Percentiles rank a stretch among this genome's conserved stretches.
Conservation (phyloP, 2,113 vertebrate species). For the Catharus fuscescens region DNA sequence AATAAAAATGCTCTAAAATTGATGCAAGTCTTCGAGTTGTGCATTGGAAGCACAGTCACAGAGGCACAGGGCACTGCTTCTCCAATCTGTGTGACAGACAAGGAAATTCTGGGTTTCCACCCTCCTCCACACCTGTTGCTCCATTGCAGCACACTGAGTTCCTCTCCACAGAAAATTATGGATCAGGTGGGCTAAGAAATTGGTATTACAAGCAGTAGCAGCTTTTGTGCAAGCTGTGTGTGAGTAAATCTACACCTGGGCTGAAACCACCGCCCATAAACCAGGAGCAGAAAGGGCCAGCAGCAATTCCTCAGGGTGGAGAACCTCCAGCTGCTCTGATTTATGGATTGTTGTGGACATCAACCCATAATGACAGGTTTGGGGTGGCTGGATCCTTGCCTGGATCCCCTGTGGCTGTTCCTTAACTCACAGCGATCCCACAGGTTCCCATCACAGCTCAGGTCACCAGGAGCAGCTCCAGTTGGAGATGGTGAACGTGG, state of each 20-base stretch:
- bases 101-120: background rate
- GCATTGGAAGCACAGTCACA: background rate
- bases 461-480: background rate
- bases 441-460: background rate
- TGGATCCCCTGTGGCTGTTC: background rate
- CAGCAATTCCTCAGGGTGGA: background rate
- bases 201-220: background rate
- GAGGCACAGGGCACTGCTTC: background rate
- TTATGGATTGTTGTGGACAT: background rate
- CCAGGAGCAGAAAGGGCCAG: background rate
- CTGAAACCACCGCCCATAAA: background rate
- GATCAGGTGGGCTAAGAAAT: background rate
- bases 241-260: background rate
- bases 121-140: background rate
- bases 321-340: background rate
- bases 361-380: accelerated
- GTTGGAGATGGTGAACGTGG: background rate
- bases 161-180: background rate
- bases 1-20: background rate
- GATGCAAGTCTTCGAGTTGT: background rate
- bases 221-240: background rate
- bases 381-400: background rate
- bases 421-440: background rate
- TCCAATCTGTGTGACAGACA: background rate
- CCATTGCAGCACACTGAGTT: background rate